Percentiles rank a stretch among this genome's conserved stretches.
phyloP scores from a whole-genome alignment of 2,797 vertebrate species.

The Manis javanica region DNA sequence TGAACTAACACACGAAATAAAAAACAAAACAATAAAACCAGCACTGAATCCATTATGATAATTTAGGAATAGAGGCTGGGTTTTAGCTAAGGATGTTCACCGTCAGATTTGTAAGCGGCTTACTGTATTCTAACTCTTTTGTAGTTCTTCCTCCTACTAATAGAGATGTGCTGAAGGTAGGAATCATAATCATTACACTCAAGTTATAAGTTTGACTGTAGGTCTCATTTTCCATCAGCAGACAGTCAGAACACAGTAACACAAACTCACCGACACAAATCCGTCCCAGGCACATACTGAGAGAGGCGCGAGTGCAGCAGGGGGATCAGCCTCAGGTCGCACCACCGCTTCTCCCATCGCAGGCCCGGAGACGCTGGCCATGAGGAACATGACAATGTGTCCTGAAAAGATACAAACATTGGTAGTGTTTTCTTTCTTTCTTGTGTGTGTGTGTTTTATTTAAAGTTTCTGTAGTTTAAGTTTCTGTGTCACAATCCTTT shows the following conservation, averaged over 20 bases:
- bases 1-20: neutral
- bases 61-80: neutral
- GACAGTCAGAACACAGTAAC: neutral
- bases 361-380: constrained; percentile 97
- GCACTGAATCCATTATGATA: neutral
- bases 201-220: neutral
- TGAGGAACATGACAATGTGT: constrained; percentile 97
- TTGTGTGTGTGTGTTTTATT: no score
- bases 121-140: neutral
- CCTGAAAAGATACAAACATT: constrained; percentile 87
- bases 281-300: constrained; percentile 95
- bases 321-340: constrained; percentile 96
- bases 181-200: neutral
- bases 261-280: constrained; percentile 93
- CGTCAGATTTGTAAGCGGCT: neutral
- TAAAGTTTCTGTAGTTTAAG: neutral
- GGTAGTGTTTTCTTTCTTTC: neutral
- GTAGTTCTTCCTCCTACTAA: neutral
- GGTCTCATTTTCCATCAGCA: neutral
- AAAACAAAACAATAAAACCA: neutral
- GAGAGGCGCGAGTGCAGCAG: constrained; percentile 97
- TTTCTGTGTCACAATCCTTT: neutral
- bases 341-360: constrained; percentile 99
- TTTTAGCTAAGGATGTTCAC: neutral
- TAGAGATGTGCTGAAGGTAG: neutral